phyloP scores from a whole-genome alignment of 1,140 invertebrate genomes.

The Ectropis grisescens region DNA sequence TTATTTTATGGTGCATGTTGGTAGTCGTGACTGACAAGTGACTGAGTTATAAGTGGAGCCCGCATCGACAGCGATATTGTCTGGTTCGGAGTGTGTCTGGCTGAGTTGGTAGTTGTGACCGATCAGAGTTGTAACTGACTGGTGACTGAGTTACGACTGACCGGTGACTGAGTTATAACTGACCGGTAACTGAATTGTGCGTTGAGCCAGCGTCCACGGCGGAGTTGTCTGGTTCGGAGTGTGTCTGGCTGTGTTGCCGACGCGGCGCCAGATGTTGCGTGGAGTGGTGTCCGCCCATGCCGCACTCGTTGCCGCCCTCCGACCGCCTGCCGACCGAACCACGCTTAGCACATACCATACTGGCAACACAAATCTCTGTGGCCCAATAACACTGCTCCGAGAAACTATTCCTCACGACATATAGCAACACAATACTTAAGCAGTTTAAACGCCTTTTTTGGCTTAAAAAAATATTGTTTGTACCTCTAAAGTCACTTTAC shows the following conservation, averaged over 20 bases:
- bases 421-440: too few relatives aligned
- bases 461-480: too few relatives aligned
- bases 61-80: conserved; percentile 64
- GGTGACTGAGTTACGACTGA: conserved; percentile 2
- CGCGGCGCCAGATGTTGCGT: conserved; percentile 64
- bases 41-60: conserved; percentile 47
- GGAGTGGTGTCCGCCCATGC: conserved; percentile 47
- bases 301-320: conserved; percentile 69
- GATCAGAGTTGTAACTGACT: neutral
- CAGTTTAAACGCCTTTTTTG: too few relatives aligned
- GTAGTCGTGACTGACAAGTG: conserved; percentile 18
- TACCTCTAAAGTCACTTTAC: too few relatives aligned
- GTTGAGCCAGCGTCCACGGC: conserved; percentile 54
- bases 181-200: conserved; percentile 40
- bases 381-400: too few relatives aligned
- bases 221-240: conserved; percentile 74
- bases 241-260: conserved; percentile 74
- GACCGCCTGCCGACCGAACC: conserved; percentile 61
- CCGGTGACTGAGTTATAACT: conserved; percentile 16
- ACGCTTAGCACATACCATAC: too few relatives aligned
- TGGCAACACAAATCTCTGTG: too few relatives aligned
- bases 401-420: too few relatives aligned
- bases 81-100: conserved; percentile 76
- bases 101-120: conserved; percentile 12
- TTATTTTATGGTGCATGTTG: too few relatives aligned